Evolutionary conservation across 2,888 invertebrate genomes (phyloP).

Genomic region (Orchesella flavescens): DNA sequence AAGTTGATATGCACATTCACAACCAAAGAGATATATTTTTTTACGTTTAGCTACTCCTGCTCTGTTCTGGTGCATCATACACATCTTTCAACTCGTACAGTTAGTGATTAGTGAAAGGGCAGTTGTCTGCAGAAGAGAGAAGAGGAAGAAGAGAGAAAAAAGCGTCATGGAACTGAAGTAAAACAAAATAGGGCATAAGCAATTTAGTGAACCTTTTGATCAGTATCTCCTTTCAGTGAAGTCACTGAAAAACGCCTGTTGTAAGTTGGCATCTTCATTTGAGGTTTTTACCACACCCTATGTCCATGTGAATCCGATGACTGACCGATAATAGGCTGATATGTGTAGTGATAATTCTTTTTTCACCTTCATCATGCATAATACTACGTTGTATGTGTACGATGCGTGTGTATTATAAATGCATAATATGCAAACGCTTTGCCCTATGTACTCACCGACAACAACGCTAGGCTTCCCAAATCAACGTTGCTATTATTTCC

Average conservation of each 20-base stretch:
- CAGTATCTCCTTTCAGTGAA: constrained; percentile 55
- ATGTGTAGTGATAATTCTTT: constrained; percentile 51
- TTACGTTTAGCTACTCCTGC: no score
- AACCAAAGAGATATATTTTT: no score
- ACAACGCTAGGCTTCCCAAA: no score
- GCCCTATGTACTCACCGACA: no score
- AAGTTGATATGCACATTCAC: neutral
- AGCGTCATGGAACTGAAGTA: constrained; percentile 13
- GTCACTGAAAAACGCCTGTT: constrained; percentile 52
- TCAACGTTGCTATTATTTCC: neutral
- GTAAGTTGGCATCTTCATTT: constrained; percentile 59
- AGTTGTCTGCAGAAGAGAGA: neutral
- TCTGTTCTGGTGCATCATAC: neutral
- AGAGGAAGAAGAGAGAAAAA: neutral
- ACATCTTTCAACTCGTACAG: constrained; percentile 10
- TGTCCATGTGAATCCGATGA: constrained; percentile 64
- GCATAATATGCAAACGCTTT: no score
- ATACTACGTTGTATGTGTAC: neutral
- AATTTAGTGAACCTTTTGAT: constrained; percentile 56
- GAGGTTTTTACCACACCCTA: constrained; percentile 59
- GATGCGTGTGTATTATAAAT: no score
- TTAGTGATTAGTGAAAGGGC: neutral
- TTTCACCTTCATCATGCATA: constrained; percentile 51
- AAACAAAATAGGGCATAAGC: constrained; percentile 63
- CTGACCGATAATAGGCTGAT: constrained; percentile 55